Conservation (phyloP, 2,113 vertebrate species). For the Tautogolabrus adspersus region DNA sequence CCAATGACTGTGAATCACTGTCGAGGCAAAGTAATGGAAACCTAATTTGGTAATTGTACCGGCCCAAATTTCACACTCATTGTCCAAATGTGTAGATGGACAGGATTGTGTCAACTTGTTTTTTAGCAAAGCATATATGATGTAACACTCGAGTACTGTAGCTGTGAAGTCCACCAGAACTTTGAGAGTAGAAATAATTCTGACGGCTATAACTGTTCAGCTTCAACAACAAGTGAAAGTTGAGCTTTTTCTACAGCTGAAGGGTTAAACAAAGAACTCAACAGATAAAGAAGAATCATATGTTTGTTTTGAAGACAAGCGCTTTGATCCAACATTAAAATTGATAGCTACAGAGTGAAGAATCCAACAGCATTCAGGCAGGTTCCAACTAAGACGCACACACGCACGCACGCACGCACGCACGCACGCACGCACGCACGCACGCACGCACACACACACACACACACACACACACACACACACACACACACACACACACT, state of each 20-base stretch:
- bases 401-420: constrained; percentile 12
- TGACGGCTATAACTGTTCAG: constrained; percentile 11
- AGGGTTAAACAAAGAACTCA: constrained; percentile 26
- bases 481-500: not conserved
- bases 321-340: constrained; percentile 45
- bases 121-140: not conserved
- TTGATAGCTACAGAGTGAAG: constrained; percentile 31
- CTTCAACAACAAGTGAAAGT: constrained; percentile 11
- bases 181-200: constrained; percentile 4
- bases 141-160: not conserved
- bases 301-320: constrained; percentile 35
- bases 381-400: not conserved
- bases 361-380: constrained; percentile 7
- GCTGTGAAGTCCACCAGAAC: not conserved
- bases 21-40: constrained; percentile 11
- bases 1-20: constrained; percentile 12
- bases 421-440: not conserved
- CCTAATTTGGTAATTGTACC: not conserved
- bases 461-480: too few species aligned
- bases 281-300: constrained; percentile 20
- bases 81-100: not conserved
- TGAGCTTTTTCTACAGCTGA: constrained; percentile 4
- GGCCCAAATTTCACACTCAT: too few species aligned
- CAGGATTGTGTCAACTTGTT: constrained; percentile 6
- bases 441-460: constrained; percentile 37